Conservation (phyloP, 2,113 vertebrate genomes). For the Benitochromis conjunctus region DNA sequence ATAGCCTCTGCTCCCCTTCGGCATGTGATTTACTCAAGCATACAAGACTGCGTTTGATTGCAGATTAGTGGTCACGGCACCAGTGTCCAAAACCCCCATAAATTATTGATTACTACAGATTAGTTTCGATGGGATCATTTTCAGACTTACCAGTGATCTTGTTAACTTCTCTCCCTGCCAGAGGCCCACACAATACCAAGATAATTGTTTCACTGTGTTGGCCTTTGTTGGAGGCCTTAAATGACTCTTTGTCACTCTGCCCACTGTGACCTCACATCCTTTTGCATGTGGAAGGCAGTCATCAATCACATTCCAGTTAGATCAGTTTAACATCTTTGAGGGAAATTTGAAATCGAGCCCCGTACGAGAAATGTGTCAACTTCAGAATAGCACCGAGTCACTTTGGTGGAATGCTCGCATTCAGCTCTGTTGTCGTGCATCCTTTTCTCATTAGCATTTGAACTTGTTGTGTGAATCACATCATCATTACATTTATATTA, state of each 20-base stretch:
- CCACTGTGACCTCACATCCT: constrained; percentile 43
- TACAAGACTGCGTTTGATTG: constrained; percentile 20
- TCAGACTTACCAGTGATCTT: constrained; percentile 16
- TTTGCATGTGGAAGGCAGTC: constrained; percentile 23
- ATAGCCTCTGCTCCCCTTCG: background rate
- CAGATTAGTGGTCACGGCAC: background rate
- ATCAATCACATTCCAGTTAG: constrained; percentile 11
- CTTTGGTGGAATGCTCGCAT: background rate
- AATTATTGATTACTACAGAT: constrained; percentile 42
- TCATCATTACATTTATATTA: background rate
- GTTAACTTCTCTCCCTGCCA: constrained; percentile 17
- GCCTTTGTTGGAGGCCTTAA: constrained; percentile 36
- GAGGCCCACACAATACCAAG: constrained; percentile 40
- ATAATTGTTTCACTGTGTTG: constrained; percentile 62
- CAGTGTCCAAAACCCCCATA: constrained; percentile 3
- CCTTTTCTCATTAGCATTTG: constrained; percentile 18
- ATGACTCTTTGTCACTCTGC: constrained; percentile 41
- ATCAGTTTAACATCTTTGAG: background rate
- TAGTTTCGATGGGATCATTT: constrained; percentile 9
- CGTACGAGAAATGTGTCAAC: background rate
- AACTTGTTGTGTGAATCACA: constrained; percentile 27
- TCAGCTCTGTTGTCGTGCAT: background rate
- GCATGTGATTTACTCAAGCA: constrained; percentile 11
- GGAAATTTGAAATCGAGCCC: background rate
- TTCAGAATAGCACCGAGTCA: constrained; percentile 8